A percentile compares a stretch with the other conserved stretches of the same genome.
phyloP scores from a whole-genome alignment of 2,113 vertebrate species.

The Muntiacus muntjak region DNA sequence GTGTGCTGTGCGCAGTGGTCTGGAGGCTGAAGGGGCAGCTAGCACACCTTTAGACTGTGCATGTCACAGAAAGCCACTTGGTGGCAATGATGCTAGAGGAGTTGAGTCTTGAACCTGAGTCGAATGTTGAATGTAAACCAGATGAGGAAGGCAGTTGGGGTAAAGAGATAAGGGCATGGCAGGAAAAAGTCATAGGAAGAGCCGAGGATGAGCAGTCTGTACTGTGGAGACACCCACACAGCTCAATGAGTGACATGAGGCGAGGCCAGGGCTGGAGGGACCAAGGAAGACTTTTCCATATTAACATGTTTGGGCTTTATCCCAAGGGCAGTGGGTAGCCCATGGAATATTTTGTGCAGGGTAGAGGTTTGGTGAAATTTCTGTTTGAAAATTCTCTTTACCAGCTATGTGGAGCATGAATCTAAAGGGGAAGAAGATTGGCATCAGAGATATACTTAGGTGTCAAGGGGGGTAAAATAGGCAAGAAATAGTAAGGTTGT shows the following conservation, averaged over 20 bases:
- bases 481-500: not conserved
- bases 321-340: not conserved
- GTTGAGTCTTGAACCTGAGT: not conserved
- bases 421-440: not conserved
- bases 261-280: not conserved
- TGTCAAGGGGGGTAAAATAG: not conserved
- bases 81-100: rapidly evolving
- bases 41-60: not conserved
- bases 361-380: not conserved
- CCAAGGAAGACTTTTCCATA: not conserved
- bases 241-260: not conserved
- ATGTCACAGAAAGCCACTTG: not conserved
- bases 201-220: not conserved
- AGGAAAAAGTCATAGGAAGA: not conserved
- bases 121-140: not conserved
- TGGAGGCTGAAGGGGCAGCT: not conserved
- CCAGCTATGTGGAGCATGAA: not conserved
- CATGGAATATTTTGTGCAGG: not conserved
- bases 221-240: not conserved
- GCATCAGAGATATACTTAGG: not conserved
- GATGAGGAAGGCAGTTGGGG: not conserved
- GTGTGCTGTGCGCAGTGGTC: not conserved
- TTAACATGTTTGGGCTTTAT: not conserved
- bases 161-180: not conserved
- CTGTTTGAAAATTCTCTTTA: not conserved